Evolutionary conservation across 2,888 invertebrate species (phyloP).

Genomic region (Aquatica leii): DNA sequence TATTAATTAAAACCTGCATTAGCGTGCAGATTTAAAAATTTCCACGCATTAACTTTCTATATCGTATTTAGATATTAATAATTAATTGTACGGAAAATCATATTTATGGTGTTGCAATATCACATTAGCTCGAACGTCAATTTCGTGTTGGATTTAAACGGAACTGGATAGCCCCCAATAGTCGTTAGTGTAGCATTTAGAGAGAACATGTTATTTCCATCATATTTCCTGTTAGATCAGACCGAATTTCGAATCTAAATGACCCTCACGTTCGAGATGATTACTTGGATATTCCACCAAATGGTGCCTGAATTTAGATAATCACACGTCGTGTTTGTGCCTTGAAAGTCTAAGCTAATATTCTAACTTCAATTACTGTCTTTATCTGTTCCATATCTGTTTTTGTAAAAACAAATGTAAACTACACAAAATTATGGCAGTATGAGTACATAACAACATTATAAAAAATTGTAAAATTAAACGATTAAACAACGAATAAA

Average conservation of each 20-base stretch:
- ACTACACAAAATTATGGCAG: too few species aligned
- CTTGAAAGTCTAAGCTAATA: not conserved
- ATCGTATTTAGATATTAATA: not conserved
- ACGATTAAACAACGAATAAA: too few species aligned
- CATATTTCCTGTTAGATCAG: slow-evolving; percentile 40
- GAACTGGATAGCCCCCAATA: slow-evolving; percentile 34
- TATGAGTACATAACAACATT: too few species aligned
- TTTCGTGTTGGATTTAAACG: slow-evolving; percentile 32
- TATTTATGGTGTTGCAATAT: slow-evolving; percentile 1
- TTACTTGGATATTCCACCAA: slow-evolving; percentile 33
- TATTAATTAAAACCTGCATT: slow-evolving; percentile 1
- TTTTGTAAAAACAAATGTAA: too few species aligned
- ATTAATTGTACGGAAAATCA: slow-evolving; percentile 14
- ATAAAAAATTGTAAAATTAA: too few species aligned
- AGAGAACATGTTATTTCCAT: slow-evolving; percentile 41
- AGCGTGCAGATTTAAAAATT: slow-evolving; percentile 13
- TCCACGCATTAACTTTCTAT: not conserved
- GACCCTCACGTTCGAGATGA: slow-evolving; percentile 34
- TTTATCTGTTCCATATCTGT: too few species aligned
- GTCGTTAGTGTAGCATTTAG: slow-evolving; percentile 37
- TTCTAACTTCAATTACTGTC: slow-evolving; percentile 3
- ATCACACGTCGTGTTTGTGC: slow-evolving; percentile 22
- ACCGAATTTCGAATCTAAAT: slow-evolving; percentile 34
- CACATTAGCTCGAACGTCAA: slow-evolving; percentile 13
- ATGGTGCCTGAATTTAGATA: slow-evolving; percentile 34